A percentile compares a stretch with the other conserved stretches of the same genome.
Evolutionary conservation across 2,797 vertebrate genomes (phyloP).

Genomic region (Lindbergichthys nudifrons): DNA sequence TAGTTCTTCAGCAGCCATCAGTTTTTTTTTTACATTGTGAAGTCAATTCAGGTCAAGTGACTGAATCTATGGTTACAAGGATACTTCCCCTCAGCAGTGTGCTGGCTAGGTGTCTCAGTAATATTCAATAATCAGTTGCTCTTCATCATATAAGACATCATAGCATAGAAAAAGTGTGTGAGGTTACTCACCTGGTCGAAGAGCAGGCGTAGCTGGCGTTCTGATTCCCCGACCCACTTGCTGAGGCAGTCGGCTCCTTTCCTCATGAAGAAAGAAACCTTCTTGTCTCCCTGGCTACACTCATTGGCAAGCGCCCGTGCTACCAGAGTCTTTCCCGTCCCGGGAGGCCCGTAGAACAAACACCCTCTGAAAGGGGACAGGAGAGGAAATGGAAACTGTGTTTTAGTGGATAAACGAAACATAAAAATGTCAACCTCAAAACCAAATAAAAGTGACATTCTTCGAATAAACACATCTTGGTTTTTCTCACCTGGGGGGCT

Average conservation of each 20-base stretch:
- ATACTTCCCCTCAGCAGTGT: neutral
- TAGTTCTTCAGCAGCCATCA: neutral
- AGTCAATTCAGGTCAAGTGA: neutral
- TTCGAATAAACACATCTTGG: neutral
- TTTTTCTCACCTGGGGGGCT: slow-evolving; percentile 92
- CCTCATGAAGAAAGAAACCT: slow-evolving; percentile 99
- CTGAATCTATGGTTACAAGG: neutral
- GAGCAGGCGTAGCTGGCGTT: slow-evolving; percentile 96
- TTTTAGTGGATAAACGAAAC: neutral
- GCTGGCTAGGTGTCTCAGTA: slow-evolving; percentile 66
- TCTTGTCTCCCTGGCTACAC: slow-evolving; percentile 96
- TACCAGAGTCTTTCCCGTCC: slow-evolving; percentile 98
- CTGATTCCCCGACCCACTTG: slow-evolving; percentile 99
- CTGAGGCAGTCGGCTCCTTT: slow-evolving; percentile 99
- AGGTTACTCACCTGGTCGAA: slow-evolving; percentile 94
- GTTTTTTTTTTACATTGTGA: neutral
- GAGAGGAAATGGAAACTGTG: neutral
- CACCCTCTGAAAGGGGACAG: slow-evolving; percentile 87
- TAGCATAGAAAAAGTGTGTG: too few species aligned
- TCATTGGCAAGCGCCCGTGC: slow-evolving; percentile 98
- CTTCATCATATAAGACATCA: too few species aligned
- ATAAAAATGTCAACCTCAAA: neutral
- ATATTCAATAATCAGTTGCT: slow-evolving; percentile 44
- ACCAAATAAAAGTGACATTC: neutral
- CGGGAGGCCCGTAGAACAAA: slow-evolving; percentile 98